phyloP scores from a whole-genome alignment of 2,113 vertebrate species.

The Perca fluviatilis region DNA sequence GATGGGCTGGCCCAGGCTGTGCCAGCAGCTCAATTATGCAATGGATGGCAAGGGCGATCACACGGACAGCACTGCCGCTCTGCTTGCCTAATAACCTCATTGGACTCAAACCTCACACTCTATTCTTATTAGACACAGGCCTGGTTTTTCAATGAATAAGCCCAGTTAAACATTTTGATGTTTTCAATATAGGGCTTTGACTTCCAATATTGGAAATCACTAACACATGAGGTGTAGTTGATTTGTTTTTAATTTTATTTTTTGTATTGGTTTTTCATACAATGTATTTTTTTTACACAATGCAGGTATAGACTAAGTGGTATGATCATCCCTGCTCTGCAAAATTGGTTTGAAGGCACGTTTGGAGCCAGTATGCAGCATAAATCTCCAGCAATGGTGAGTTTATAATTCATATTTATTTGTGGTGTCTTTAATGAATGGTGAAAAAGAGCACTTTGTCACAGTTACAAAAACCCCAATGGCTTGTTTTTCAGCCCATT shows the following conservation, averaged over 20 bases:
- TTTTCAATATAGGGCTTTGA: constrained; percentile 30
- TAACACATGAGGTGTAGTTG: not conserved
- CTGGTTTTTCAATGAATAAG: constrained; percentile 41
- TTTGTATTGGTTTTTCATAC: not conserved
- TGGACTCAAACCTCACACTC: constrained; percentile 44
- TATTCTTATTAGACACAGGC: constrained; percentile 46
- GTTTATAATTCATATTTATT: constrained; percentile 58
- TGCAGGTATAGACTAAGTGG: constrained; percentile 95
- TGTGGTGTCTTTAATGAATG: constrained; percentile 14
- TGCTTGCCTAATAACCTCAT: constrained; percentile 52
- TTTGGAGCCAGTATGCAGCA: constrained; percentile 94
- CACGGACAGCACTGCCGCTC: constrained; percentile 46
- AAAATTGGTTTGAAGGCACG: constrained; percentile 94
- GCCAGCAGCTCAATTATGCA: constrained; percentile 68
- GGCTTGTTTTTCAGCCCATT: constrained; percentile 83
- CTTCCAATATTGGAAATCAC: constrained; percentile 4
- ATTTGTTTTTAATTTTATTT: not conserved
- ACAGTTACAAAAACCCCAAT: constrained; percentile 30
- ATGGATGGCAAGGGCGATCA: constrained; percentile 42
- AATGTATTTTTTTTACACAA: constrained; percentile 10
- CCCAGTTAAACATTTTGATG: constrained; percentile 33
- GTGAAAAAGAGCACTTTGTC: not conserved
- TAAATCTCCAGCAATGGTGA: constrained; percentile 93
- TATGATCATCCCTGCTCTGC: constrained; percentile 91
- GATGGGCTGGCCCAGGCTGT: constrained; percentile 57